These are phyloP conservation scores for Micronycteris hirsuta DNA, from an alignment of 2,113 vertebrate species.

Conservation along the genomic window DNA sequence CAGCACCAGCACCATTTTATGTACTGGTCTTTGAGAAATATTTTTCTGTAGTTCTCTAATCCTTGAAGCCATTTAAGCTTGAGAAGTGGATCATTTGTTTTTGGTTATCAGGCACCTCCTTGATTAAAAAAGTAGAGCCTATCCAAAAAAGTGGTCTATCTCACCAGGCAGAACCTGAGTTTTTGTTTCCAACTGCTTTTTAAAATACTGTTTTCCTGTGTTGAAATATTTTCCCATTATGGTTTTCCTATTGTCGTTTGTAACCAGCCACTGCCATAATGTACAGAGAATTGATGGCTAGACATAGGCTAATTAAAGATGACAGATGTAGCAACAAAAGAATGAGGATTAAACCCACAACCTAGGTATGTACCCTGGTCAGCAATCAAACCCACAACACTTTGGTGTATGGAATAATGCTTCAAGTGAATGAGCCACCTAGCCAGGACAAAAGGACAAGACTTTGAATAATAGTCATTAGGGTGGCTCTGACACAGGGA, in stretches of 20 bases:
- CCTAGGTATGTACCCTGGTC: too few relatives aligned
- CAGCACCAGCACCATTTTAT: background rate
- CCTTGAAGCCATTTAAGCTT: background rate
- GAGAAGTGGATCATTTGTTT: background rate
- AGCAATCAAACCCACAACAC: too few relatives aligned
- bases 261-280: background rate
- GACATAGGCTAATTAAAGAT: background rate
- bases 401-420: too few relatives aligned
- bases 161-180: background rate
- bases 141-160: background rate
- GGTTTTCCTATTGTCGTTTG: background rate
- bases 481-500: background rate
- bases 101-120: background rate
- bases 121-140: background rate
- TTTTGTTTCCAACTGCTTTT: background rate
- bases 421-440: too few relatives aligned
- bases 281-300: background rate
- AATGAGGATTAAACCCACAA: background rate
- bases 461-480: background rate
- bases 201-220: background rate
- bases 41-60: background rate
- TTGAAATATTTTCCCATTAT: background rate
- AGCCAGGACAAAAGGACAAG: background rate
- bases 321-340: background rate
- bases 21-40: background rate